Evolutionary conservation across 2,888 invertebrate species (phyloP).

Genomic region (Anoplius nigerrimus): DNA sequence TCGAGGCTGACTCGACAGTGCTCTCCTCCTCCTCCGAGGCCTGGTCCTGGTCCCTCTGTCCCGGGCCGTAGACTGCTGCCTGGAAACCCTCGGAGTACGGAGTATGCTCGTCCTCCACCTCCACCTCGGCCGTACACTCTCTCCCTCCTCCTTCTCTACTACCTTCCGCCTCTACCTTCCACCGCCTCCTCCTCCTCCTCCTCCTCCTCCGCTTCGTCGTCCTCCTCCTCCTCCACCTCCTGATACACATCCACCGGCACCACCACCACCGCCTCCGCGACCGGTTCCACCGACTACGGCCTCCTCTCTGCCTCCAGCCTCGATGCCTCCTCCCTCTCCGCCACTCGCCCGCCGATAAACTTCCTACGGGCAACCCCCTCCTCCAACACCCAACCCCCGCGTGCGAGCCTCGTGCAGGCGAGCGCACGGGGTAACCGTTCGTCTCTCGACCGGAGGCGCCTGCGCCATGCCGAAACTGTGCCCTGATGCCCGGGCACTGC

Average conservation of each 20-base stretch:
- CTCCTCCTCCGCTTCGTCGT: background rate
- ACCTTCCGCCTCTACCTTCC: background rate
- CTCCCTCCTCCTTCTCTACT: constrained; percentile 19
- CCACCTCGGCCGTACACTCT: constrained; percentile 27
- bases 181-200: constrained; percentile 29
- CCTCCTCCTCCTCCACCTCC: background rate
- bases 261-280: constrained; percentile 1
- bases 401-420: constrained; percentile 48
- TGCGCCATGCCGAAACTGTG: constrained; percentile 62
- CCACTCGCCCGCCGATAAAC: constrained; percentile 40
- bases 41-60: constrained; percentile 71
- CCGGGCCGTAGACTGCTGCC: constrained; percentile 73
- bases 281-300: constrained; percentile 8
- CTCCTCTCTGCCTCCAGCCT: constrained; percentile 1
- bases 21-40: constrained; percentile 46
- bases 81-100: constrained; percentile 70
- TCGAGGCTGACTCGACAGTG: constrained; percentile 33
- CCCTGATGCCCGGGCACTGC: constrained; percentile 73
- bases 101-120: constrained; percentile 42
- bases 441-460: constrained; percentile 52
- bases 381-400: constrained; percentile 12
- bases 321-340: constrained; percentile 20
- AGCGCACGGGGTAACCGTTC: constrained; percentile 49
- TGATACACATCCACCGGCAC: constrained; percentile 9
- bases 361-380: constrained; percentile 36